These are phyloP conservation scores for Vanessa tameamea DNA, from an alignment of 1,140 invertebrate species.

Conservation along the genomic window DNA sequence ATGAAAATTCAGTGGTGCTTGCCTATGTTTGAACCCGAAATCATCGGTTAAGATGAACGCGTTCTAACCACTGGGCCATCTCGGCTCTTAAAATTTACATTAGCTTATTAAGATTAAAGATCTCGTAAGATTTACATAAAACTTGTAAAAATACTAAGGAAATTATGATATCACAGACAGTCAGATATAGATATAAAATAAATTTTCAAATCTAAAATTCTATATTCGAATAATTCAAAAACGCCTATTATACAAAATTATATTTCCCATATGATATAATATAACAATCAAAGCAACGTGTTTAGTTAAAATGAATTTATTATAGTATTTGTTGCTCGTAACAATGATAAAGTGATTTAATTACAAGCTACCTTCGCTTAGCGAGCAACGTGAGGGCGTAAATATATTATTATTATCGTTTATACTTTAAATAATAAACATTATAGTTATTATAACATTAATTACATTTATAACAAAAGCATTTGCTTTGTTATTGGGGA, in stretches of 20 bases:
- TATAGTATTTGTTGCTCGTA: conserved; percentile 39
- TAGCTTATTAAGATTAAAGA: no score
- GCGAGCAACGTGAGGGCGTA: conserved; percentile 1
- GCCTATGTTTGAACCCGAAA: no score
- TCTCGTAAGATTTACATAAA: no score
- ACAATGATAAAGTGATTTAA: conserved; percentile 55
- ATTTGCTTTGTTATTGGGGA: no score
- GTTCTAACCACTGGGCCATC: no score
- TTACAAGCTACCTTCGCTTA: conserved; percentile 43
- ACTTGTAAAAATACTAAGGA: no score
- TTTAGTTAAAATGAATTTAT: conserved; percentile 49
- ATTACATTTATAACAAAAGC: not conserved
- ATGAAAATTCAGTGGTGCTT: no score
- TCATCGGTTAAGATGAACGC: no score
- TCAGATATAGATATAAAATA: no score
- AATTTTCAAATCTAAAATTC: no score
- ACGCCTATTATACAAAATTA: not conserved
- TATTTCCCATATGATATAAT: conserved; percentile 22
- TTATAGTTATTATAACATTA: conserved; percentile 6
- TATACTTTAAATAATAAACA: conserved; percentile 26
- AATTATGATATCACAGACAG: no score
- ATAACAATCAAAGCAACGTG: conserved; percentile 45
- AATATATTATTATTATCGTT: conserved; percentile 20
- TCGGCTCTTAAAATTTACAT: no score
- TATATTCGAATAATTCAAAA: not conserved